Percentiles rank a stretch among this genome's conserved stretches.
Conservation (phyloP, 1,140 invertebrate genomes). For the Papilio aristodemus region DNA sequence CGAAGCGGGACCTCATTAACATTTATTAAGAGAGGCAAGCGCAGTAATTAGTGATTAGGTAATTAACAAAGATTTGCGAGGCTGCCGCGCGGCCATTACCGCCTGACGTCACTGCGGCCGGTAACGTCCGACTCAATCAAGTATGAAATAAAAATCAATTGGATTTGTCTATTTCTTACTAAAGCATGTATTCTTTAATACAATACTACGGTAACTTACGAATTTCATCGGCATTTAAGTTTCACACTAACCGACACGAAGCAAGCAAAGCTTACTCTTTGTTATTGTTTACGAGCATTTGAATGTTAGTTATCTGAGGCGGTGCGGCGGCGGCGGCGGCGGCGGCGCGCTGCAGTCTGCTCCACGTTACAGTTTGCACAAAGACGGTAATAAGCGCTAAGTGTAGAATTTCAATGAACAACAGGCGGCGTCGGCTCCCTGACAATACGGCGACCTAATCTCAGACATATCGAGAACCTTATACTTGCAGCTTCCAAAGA, state of each 20-base stretch:
- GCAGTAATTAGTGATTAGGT: slow-evolving; percentile 29
- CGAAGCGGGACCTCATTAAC: slow-evolving; percentile 16
- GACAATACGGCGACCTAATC: slow-evolving; percentile 35
- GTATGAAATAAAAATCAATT: too few species aligned
- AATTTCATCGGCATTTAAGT: too few species aligned
- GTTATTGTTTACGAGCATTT: not conserved
- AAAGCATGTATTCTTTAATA: too few species aligned
- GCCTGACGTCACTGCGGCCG: not conserved
- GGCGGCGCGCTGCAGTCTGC: not conserved
- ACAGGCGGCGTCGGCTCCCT: slow-evolving; percentile 3
- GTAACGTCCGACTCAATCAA: too few species aligned
- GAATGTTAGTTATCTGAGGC: not conserved
- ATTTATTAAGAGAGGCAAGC: slow-evolving; percentile 30
- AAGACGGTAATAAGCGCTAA: not conserved
- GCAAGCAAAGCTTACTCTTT: too few species aligned
- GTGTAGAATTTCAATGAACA: slow-evolving; percentile 8
- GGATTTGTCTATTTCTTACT: too few species aligned
- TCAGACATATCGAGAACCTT: slow-evolving; percentile 41
- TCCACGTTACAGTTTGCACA: not conserved
- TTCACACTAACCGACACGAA: too few species aligned
- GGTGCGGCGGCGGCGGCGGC: not conserved
- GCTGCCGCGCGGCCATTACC: not conserved
- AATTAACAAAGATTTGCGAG: slow-evolving; percentile 16
- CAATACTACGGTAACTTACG: too few species aligned
- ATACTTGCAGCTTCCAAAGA: slow-evolving; percentile 45